Conservation (phyloP, 2,113 vertebrate species). For the Austrofundulus limnaeus region DNA sequence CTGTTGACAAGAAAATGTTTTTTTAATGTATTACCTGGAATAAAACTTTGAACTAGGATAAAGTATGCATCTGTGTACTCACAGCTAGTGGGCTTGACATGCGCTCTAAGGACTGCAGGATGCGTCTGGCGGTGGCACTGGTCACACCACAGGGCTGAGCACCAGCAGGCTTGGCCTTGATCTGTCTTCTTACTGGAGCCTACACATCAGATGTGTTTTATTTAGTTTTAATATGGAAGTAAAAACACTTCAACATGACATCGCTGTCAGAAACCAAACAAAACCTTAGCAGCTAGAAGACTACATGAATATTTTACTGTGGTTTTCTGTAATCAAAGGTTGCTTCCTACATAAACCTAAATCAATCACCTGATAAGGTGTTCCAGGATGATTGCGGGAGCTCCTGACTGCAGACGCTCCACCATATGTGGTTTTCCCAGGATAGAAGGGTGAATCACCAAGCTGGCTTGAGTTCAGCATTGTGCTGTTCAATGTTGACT, state of each 20-base stretch:
- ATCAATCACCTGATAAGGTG: conserved; percentile 86
- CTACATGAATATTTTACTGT: too few relatives aligned
- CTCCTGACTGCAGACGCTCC: conserved; percentile 87
- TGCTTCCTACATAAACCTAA: not conserved
- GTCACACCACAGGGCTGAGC: conserved; percentile 90
- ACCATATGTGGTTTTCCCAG: conserved; percentile 94
- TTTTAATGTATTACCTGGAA: not conserved
- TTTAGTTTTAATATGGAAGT: conserved; percentile 20
- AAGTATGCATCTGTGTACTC: conserved; percentile 50
- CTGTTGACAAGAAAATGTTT: conserved; percentile 68
- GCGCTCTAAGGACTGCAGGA: conserved; percentile 94
- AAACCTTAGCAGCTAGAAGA: not conserved
- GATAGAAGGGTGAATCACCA: conserved; percentile 95
- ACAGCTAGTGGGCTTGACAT: conserved; percentile 97
- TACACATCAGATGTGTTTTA: conserved; percentile 58
- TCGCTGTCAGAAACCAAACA: not conserved
- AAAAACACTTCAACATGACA: not conserved
- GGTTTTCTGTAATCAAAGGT: not conserved
- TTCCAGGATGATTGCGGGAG: conserved; percentile 75
- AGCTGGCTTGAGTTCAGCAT: conserved; percentile 89
- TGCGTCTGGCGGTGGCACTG: conserved; percentile 92
- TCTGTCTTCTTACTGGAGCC: conserved; percentile 90
- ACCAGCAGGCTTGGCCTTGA: conserved; percentile 91
- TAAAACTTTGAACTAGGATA: not conserved
- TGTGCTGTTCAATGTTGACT: conserved; percentile 87